A percentile compares a stretch with the other conserved stretches of the same genome.
Conservation (phyloP, 2,888 invertebrate genomes). For the Drosophila gaucha region DNA sequence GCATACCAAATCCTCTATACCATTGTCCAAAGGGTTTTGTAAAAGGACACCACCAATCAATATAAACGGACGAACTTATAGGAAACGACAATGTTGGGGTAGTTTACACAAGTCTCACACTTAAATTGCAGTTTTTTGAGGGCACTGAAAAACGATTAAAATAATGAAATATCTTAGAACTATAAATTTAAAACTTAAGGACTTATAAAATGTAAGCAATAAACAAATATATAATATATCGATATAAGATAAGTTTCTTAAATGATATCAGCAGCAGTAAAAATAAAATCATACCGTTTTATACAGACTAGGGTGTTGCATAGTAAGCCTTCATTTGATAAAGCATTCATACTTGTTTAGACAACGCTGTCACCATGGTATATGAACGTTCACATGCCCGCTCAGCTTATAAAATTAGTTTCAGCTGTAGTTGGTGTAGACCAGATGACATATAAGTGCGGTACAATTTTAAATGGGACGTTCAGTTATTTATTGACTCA, state of each 20-base stretch:
- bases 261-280: too few species aligned
- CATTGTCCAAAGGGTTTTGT: conserved; percentile 1
- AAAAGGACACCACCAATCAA: conserved; percentile 1
- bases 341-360: neutral
- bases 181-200: too few species aligned
- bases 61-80: neutral
- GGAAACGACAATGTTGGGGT: neutral
- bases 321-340: too few species aligned
- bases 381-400: neutral
- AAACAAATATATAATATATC: too few species aligned
- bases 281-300: too few species aligned
- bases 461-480: conserved; percentile 12
- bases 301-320: neutral
- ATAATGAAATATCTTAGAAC: too few species aligned
- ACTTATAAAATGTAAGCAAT: too few species aligned
- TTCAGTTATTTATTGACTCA: conserved; percentile 29
- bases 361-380: neutral
- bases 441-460: conserved; percentile 17
- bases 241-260: too few species aligned
- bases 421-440: neutral
- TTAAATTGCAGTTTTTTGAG: too few species aligned
- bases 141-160: too few species aligned
- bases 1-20: conserved; percentile 19
- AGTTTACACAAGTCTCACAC: neutral
- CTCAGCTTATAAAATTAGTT: neutral